Base-by-base conservation (phyloP, 2,113 vertebrate species). In the Sylvilagus bachmani region DNA sequence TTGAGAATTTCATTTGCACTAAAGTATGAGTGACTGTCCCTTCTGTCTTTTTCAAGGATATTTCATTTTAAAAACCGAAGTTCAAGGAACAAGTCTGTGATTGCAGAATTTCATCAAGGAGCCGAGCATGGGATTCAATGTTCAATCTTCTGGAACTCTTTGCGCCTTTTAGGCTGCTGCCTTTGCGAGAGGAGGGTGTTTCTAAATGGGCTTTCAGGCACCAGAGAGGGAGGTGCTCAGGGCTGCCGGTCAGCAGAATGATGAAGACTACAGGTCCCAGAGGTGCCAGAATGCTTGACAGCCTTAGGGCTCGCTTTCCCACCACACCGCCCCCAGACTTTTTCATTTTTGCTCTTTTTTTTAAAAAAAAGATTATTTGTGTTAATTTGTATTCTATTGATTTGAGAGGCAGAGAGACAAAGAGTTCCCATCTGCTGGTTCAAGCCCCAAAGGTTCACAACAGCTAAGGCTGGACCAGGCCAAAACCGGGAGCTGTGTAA, bases 1-100 rank as follows among this genome's bases (percentile, higher is more conserved):
- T 55, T 58, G 53, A 86, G 74, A 70, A 95, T 70, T 55, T 27
- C 44, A 81, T 36, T 81, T 44, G 17, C 44, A 22, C 66, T 85
- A 58, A 44, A 55, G 61, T 55, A 49, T 29, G 73, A 51, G 67
- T 79, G n/a, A 38, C 31, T 51, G 19, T 51, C 6, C 17, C 6
- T 33, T 7, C 5, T 91, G 13, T 67, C 53, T 5, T 84, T 84
- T 77, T 58, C 38, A 49, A 31, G 31, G 11, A 33, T 38, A 77
- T 73, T 89, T 94, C 85, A 31, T 90, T 67, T 77, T 74, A 55
- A 67, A 91, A 80, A 24, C 55, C 62, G 24, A 87, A 87, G 33
- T 74, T 33, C 31, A 44, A 86, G 24, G 36, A 79, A 75, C 75
- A 49, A 58, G 64, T 29, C 53, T 92, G 1, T 36, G 71, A 33